Evolutionary conservation across 2,113 vertebrate species (phyloP), one percentile per base, ranked within the genome.

Genomic region (Heterotis niloticus): DNA sequence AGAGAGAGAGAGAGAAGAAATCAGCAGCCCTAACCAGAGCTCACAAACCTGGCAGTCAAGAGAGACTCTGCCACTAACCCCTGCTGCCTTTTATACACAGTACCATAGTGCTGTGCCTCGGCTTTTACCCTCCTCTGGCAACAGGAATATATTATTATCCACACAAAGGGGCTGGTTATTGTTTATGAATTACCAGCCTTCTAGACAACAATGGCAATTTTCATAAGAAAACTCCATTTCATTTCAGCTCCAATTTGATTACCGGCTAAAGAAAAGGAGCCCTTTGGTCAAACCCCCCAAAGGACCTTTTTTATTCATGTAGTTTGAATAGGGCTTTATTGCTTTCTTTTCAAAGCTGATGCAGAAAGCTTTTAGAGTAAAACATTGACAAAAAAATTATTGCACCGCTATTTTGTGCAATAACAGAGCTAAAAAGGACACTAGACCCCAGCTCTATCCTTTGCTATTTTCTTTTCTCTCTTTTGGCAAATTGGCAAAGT

Each of bases 211-310:
- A 99, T 96, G 94, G 93, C 91, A 94, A 98, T 98, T 99, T 99
- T 99, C 96, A 97, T 97, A 97, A 97, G 96, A 98, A 98, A 99
- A 98, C 95, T 96, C 96, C 96, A 98, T 98, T 98, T 98, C 95
- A 97, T 98, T 98, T 97, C 96, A 97, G 96, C 95, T 98, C 96
- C 95, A 95, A 94, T 97, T 97, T 98, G 96, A 98, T 97, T 97
- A 97, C 94, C 93, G 93, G 94, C 92, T 90, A 91, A 95, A 96
- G 96, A 95, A 96, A 95, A 93, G 93, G 93, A 93, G 93, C 92
- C 90, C 92, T 91, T 91, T 86, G 94, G 94, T 93, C 92, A 90
- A 94, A 94, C 91, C 95, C 89, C n/a, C 95, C 94, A 91, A 91
- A 96, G 95, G 95, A 94, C 24, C 76, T 81, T 82, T 91, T 94